Evolutionary conservation across 2,797 vertebrate genomes (phyloP), one percentile per base, ranked within the genome.

Genomic region (Semaprochilodus insignis): DNA sequence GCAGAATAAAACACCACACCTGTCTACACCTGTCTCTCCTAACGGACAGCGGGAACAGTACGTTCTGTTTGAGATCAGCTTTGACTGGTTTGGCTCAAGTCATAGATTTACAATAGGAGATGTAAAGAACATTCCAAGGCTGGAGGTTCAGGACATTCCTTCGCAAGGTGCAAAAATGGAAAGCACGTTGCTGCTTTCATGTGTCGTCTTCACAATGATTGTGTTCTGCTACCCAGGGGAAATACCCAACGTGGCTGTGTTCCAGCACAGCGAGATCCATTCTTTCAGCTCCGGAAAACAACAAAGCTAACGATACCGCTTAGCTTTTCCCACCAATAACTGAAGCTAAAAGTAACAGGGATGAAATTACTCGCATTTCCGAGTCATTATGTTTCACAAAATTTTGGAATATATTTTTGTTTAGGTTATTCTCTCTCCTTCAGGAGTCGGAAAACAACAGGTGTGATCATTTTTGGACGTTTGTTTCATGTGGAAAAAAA

Each of bases 91-190:
- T 44, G 8, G 6, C 17, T 52, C 21, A 23, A 7, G 6, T 19
- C 16, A 14, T 54, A 15, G 40, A 16, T 60, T 69, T 36, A 34
- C 31, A 36, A 27, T 17, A 17, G 27, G 6, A 21, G 21, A 36
- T 1, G 3, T 66, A n/a, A 31, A n/a, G 48, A 54, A 79, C 62
- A 67, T 52, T 75, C 63, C 55, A 21, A 62, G 55, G 17, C 59
- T n/a, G 70, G 73, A 60, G 27, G 16, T 73, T 55, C 54, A 82
- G 21, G 11, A 63, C 60, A 19, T 71, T 70, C 72, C 72, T 52
- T 16, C 21, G 17, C 44, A 16, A 21, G 67, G 27, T 23, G 34
- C 25, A 40, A n/a, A 52, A 51, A 31, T 69, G 44, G 4, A 80
- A 60, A 76, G 54, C 31, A 14, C 21, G 31, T 67, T 17, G 60